phyloP scores from a whole-genome alignment of 2,113 vertebrate species.

The Tapirus terrestris region DNA sequence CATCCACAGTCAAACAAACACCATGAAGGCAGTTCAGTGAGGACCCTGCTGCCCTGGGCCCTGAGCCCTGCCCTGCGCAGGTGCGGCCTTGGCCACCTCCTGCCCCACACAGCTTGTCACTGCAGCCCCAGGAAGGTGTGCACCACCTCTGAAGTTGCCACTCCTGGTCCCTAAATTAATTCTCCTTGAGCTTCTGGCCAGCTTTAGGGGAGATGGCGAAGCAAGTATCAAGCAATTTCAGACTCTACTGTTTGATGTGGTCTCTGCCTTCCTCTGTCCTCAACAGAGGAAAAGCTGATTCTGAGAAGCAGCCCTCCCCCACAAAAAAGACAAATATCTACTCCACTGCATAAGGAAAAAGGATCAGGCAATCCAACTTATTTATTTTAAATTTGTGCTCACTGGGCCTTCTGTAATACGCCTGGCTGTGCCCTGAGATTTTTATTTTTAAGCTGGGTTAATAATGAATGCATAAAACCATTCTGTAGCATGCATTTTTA shows the following conservation, averaged over 20 bases:
- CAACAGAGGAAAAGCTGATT: neutral
- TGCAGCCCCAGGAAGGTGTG: fast-evolving
- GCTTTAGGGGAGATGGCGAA: neutral
- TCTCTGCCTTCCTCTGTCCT: neutral
- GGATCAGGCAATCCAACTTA: neutral
- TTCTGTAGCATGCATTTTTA: constrained; percentile 33
- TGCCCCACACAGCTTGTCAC: neutral
- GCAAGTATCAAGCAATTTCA: neutral
- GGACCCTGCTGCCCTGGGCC: neutral
- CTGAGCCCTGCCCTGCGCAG: neutral
- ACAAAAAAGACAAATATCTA: neutral
- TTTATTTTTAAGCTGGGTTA: neutral
- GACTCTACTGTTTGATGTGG: neutral
- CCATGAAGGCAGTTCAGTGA: neutral
- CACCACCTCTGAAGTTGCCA: neutral
- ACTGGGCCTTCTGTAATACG: neutral
- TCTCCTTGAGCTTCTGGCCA: neutral
- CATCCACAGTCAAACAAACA: neutral
- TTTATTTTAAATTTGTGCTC: neutral
- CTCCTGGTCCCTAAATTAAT: neutral
- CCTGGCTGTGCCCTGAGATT: neutral
- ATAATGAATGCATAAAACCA: constrained; percentile 22
- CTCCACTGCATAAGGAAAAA: neutral
- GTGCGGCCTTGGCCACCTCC: fast-evolving
- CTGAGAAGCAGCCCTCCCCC: neutral